Evolutionary conservation across 2,113 vertebrate genomes (phyloP), one percentile per base, ranked within the genome.

Genomic region (Ornithorhynchus anatinus): DNA sequence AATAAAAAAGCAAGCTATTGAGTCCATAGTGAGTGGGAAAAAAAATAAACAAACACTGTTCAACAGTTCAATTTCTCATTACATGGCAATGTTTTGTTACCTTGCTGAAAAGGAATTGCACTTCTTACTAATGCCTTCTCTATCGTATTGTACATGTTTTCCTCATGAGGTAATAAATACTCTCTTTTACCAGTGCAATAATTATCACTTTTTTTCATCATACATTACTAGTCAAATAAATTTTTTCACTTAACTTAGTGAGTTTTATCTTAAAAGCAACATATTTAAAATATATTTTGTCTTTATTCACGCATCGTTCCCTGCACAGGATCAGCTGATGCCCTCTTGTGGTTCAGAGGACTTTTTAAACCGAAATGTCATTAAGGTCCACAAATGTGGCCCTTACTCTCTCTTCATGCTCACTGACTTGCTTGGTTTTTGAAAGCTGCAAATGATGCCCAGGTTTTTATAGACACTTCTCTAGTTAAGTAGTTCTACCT

Each of bases 201-300:
- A 80, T 82, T 85, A 83, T 53, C 78, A 80, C 59, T 72, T 65
- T 77, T 86, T 85, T 66, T 81, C 80, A 75, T 72, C 52, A 83
- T 73, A 86, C 47, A 83, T 81, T n/a, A 90, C 77, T 81, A 85
- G 69, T 0, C 14, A 66, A 38, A 79, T 50, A 81, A 73, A 82
- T 68, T 33, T 61, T 72, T 83, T 11, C 37, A 63, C 61, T 82
- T 74, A 64, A 35, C 66, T 77, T 84, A 76, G 85, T 74, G 53
- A 67, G 62, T 48, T 88, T 82, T 81, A 68, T 85, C 82, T 79
- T 89, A 92, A 90, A 92, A 92, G 79, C 80, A 80, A 86, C 78
- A 44, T 88, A 91, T 86, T 91, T 91, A 92, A 94, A 94, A 94
- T 92, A 93, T 86, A 94, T 70, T 91, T 77, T 93, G 37, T 85